phyloP scores from a whole-genome alignment of 2,888 invertebrate genomes.

The Rutpela maculata region DNA sequence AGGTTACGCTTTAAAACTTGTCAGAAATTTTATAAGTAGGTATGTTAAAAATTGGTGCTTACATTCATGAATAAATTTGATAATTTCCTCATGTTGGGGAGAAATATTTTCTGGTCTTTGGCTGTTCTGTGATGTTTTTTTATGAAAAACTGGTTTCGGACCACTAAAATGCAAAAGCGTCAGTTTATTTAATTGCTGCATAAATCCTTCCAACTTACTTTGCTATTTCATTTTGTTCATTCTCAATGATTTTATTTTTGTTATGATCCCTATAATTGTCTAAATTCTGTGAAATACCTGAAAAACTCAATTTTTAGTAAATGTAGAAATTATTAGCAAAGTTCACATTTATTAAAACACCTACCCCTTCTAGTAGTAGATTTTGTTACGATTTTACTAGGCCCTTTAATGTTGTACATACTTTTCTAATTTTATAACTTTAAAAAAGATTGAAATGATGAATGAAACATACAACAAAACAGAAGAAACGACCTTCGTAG shows the following conservation, averaged over 20 bases:
- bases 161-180: conserved; percentile 75
- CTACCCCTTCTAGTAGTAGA: conserved; percentile 84
- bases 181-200: background rate
- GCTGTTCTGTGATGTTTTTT: conserved; percentile 71
- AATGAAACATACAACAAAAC: conserved; percentile 9
- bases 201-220: conserved; percentile 75
- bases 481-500: conserved; percentile 21
- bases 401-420: conserved; percentile 93
- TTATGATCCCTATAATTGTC: conserved; percentile 86
- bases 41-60: conserved; percentile 73
- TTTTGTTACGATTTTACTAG: conserved; percentile 92
- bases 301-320: conserved; percentile 25
- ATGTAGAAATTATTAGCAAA: background rate
- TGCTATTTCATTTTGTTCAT: conserved; percentile 81
- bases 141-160: conserved; percentile 89
- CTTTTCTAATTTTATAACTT: background rate
- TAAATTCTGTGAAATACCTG: conserved; percentile 88
- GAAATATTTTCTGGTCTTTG: conserved; percentile 79
- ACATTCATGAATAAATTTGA: conserved; percentile 91
- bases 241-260: conserved; percentile 81
- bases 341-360: conserved; percentile 20
- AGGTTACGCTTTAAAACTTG: conserved; percentile 14
- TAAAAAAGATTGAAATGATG: conserved; percentile 33
- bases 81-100: conserved; percentile 91
- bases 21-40: too few relatives aligned